Base-by-base conservation (phyloP, 2,888 invertebrate species). In the Adineta ricciae region DNA sequence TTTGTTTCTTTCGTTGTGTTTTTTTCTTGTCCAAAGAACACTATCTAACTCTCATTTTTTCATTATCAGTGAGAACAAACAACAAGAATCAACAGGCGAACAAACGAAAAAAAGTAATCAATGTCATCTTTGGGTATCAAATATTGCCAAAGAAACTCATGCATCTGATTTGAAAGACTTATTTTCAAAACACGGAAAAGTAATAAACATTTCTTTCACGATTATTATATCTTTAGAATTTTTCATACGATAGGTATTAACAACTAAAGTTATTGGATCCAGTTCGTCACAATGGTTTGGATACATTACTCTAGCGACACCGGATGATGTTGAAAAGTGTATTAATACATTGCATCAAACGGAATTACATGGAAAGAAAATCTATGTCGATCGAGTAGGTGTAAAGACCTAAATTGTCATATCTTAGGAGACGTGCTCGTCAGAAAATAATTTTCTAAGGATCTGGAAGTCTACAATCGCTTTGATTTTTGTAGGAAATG, bases 291-390 rank as follows among this genome's bases (percentile, higher is more conserved):
- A 64, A 64, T 64, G 64, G 64, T 64, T 64, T 64, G 64, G 64
- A 32, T 64, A 64, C 32, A 64, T 64, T 27, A 32, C 32, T 64
- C 32, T 64, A 64, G 32, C 27, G 32, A 64, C 32, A 64, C 19
- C 32, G 88, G 91, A 94, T 0, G 95, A 95, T 84, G 93, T 94
- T 41, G 96, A 95, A 84, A 94, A 94, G 89, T 94, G 95, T 89
- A 97, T 97, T 52, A 93, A 98, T 86, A 96, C 96, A 89, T 94
- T 95, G 87, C 96, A 98, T 90, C 93, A 96, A 88, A 94, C 94
- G 91, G 96, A 97, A 89, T 92, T 97, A 72, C 95, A 95, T 90
- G 96, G 96, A 73, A 93, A 98, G 84, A 95, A 95, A 90, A 92
- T 99, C 86, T 95, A 97, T 64, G 94, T 97, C 8, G 96, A 97